Percentiles rank a stretch among this genome's conserved stretches.
phyloP scores from a whole-genome alignment of 2,113 vertebrate species.

The Psilopsiagon aurifrons region DNA sequence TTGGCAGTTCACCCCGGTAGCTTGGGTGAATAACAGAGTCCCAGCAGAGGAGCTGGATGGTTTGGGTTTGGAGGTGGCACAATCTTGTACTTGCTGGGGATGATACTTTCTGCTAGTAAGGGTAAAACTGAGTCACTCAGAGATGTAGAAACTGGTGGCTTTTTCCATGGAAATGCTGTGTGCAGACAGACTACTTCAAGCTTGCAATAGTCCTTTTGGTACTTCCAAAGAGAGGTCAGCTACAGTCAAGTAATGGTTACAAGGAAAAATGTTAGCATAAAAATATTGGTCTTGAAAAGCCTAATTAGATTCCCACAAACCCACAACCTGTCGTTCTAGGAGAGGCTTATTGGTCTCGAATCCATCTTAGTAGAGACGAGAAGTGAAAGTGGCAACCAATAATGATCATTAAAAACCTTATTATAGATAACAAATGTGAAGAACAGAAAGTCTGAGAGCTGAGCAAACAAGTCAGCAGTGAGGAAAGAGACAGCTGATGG shows the following conservation, averaged over 20 bases:
- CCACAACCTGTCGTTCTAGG: not conserved
- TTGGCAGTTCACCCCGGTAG: not conserved
- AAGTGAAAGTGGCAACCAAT: not conserved
- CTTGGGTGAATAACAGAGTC: not conserved
- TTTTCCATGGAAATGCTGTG: not conserved
- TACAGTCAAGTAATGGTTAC: not conserved
- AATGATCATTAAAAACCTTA: not conserved
- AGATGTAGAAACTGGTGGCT: not conserved
- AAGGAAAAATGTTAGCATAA: not conserved
- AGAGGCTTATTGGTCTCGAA: not conserved
- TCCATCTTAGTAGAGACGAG: not conserved
- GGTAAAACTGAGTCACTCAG: fast-evolving
- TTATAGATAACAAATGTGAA: not conserved
- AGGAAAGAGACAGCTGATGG: not conserved
- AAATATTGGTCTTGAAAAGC: not conserved
- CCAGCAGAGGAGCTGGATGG: not conserved
- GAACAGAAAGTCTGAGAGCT: not conserved
- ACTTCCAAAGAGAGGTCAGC: not conserved
- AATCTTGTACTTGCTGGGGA: not conserved
- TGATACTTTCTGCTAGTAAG: not conserved
- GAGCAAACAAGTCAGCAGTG: not conserved
- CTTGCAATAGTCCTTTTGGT: not conserved
- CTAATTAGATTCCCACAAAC: not conserved
- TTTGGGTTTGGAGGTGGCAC: not conserved
- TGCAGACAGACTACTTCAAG: not conserved